Evolutionary conservation across 2,888 invertebrate species (phyloP).

Genomic region (Yponomeuta sedellus): DNA sequence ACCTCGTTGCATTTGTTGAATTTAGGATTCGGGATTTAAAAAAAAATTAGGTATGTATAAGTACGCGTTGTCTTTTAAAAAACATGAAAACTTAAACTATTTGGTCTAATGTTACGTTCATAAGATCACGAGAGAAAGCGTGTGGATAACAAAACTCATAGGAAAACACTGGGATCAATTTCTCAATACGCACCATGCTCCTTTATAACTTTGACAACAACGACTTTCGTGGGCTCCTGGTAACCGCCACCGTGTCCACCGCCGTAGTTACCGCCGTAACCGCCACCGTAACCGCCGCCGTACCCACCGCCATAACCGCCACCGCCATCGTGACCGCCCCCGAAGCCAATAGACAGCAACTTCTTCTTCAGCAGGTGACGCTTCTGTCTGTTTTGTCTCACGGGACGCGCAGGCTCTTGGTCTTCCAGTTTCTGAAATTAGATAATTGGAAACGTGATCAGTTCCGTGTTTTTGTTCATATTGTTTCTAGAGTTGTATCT

Average conservation of each 20-base stretch:
- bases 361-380: slow-evolving; percentile 40
- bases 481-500: slow-evolving; percentile 3
- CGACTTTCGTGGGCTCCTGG: slow-evolving; percentile 9
- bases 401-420: slow-evolving; percentile 32
- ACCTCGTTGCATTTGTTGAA: too few species aligned
- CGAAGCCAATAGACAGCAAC: slow-evolving; percentile 32
- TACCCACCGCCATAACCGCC: slow-evolving; percentile 35
- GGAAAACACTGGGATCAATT: too few species aligned
- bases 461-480: not conserved
- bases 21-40: too few species aligned
- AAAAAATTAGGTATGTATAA: too few species aligned
- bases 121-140: too few species aligned
- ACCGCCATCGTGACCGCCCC: slow-evolving; percentile 28
- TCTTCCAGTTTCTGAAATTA: slow-evolving; percentile 59
- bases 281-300: slow-evolving; percentile 31
- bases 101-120: too few species aligned
- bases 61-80: too few species aligned
- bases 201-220: slow-evolving; percentile 11
- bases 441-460: not conserved
- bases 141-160: too few species aligned
- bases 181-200: not conserved
- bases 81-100: too few species aligned
- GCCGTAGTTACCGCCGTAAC: slow-evolving; percentile 29
- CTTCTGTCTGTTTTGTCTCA: slow-evolving; percentile 45
- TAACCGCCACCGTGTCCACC: slow-evolving; percentile 30